Evolutionary conservation across 2,797 vertebrate genomes (phyloP).

Genomic region (Sorex maritimensis): DNA sequence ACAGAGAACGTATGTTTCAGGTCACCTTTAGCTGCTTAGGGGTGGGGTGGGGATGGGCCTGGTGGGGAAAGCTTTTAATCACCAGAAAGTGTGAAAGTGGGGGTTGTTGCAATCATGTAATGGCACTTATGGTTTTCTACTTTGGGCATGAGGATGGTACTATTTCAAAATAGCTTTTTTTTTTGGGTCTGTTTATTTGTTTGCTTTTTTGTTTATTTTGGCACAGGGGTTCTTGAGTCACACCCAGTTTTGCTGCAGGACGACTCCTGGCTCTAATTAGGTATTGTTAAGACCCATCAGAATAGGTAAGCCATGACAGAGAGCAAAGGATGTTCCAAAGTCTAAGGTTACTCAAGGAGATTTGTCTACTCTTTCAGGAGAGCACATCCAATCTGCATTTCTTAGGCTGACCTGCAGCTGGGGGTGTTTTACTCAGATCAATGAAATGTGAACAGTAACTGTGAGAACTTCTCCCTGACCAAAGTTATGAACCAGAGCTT

Average conservation of each 20-base stretch:
- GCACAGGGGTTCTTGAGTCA: too few species aligned
- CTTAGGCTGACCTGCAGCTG: background rate
- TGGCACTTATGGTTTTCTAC: background rate
- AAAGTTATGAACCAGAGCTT: background rate
- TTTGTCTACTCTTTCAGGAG: background rate
- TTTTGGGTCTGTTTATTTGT: too few species aligned
- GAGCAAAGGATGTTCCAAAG: background rate
- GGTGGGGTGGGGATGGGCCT: background rate
- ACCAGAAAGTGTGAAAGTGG: background rate
- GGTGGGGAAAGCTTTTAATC: background rate
- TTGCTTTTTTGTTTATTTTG: too few species aligned
- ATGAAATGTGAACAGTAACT: background rate
- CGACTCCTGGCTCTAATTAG: too few species aligned
- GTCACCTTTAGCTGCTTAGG: background rate
- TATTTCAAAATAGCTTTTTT: background rate
- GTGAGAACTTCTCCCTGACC: background rate
- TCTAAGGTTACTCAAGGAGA: background rate
- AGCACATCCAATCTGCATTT: background rate
- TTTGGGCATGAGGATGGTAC: background rate
- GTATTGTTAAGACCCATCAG: background rate
- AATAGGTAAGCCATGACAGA: background rate
- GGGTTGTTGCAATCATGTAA: background rate
- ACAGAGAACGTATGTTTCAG: conserved; percentile 19
- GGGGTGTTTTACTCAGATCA: background rate
- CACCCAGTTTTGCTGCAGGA: too few species aligned